Percentiles rank a stretch among this genome's conserved stretches.
phyloP scores from a whole-genome alignment of 2,888 invertebrate species.

The Acrobasis suavella region DNA sequence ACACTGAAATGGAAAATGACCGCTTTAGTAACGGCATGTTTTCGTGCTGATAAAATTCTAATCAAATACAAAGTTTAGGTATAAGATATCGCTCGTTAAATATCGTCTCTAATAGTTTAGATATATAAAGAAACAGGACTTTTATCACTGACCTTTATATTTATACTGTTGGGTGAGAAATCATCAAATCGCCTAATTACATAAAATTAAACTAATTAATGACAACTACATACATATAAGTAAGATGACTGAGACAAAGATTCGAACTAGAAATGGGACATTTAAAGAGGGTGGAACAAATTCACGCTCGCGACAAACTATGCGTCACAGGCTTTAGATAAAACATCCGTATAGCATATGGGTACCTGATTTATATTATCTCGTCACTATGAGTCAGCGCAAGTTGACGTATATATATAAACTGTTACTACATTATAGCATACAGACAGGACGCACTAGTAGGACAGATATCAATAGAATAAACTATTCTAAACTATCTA shows the following conservation, averaged over 20 bases:
- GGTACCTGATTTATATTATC: not conserved
- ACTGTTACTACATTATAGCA: not conserved
- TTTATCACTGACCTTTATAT: not conserved
- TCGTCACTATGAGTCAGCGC: slow-evolving; percentile 5
- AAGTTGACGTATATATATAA: not conserved
- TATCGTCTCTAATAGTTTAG: not conserved
- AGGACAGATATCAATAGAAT: not conserved
- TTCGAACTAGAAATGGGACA: too few relatives aligned
- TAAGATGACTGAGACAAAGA: too few relatives aligned
- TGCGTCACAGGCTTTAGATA: not conserved
- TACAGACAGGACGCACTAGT: not conserved
- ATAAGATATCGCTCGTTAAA: not conserved
- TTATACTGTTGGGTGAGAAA: not conserved
- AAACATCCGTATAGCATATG: too few relatives aligned
- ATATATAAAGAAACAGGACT: not conserved
- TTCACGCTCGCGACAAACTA: not conserved
- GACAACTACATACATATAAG: too few relatives aligned
- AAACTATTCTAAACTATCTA: too few relatives aligned
- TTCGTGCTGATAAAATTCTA: slow-evolving; percentile 6
- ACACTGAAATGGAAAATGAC: slow-evolving; percentile 75
- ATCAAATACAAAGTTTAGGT: slow-evolving; percentile 15
- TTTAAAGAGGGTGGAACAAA: not conserved
- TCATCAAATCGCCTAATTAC: too few relatives aligned
- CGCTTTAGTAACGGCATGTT: slow-evolving; percentile 51
- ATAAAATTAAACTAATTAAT: too few relatives aligned